Conservation (phyloP, 1,140 invertebrate species). For the Drosophila santomea region DNA sequence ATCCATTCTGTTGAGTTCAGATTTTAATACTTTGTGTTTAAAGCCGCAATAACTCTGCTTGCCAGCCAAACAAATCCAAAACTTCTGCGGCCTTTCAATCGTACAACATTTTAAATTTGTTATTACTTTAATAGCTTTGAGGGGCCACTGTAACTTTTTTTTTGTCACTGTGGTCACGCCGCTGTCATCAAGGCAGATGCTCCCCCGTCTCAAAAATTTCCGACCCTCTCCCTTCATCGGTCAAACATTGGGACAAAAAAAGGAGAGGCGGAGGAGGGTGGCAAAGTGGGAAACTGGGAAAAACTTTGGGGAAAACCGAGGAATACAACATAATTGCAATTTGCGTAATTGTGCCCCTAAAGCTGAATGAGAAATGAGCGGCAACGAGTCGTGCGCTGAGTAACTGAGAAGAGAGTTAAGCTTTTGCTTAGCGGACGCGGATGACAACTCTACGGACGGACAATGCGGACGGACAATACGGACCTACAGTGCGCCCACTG, state of each 20-base stretch:
- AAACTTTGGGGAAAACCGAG: slow-evolving; percentile 58
- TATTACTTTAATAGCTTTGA: too few species aligned
- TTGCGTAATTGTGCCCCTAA: slow-evolving; percentile 73
- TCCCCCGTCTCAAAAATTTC: slow-evolving; percentile 20
- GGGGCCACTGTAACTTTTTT: slow-evolving; percentile 23
- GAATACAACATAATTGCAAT: slow-evolving; percentile 73
- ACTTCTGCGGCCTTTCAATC: too few species aligned
- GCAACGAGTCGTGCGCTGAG: slow-evolving; percentile 49
- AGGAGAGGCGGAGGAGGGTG: neutral
- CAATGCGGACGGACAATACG: slow-evolving; percentile 15
- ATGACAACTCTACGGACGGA: slow-evolving; percentile 24
- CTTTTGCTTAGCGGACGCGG: slow-evolving; percentile 32
- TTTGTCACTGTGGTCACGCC: slow-evolving; percentile 63
- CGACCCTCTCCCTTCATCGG: slow-evolving; percentile 17
- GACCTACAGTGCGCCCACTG: slow-evolving; percentile 1
- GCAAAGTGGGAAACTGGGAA: slow-evolving; percentile 27
- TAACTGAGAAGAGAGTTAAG: slow-evolving; percentile 48
- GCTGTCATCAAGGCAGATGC: slow-evolving; percentile 51
- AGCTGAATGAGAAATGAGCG: slow-evolving; percentile 73
- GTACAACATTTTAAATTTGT: too few species aligned
- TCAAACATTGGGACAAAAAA: slow-evolving; percentile 12
- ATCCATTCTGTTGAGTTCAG: too few species aligned
- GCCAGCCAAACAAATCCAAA: too few species aligned
- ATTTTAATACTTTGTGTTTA: too few species aligned
- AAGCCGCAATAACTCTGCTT: too few species aligned